A percentile compares a stretch with the other conserved stretches of the same genome.
Evolutionary conservation across 2,888 invertebrate species (phyloP).

Genomic region (Epinotia ramella): DNA sequence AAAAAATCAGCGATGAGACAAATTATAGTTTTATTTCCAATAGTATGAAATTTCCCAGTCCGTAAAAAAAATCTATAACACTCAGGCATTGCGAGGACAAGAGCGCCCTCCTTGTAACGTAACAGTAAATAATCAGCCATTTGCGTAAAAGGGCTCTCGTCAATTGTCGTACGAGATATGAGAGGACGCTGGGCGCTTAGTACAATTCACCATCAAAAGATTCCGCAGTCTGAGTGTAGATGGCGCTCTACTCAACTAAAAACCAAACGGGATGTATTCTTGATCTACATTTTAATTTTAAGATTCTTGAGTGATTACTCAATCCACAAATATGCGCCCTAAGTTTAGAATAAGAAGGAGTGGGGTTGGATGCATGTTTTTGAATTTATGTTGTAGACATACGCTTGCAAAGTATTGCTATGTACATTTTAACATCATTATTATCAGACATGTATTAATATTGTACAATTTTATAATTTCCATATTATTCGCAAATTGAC

Average conservation of each 20-base stretch:
- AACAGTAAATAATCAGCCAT: conserved; percentile 1
- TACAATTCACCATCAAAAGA: neutral
- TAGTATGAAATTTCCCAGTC: too few relatives aligned
- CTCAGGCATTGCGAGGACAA: neutral
- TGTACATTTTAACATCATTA: too few relatives aligned
- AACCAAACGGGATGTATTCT: neutral
- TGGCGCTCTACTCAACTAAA: conserved; percentile 31
- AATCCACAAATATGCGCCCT: too few relatives aligned
- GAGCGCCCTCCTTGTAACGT: conserved; percentile 19
- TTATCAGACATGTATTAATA: neutral
- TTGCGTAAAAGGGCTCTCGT: conserved; percentile 5
- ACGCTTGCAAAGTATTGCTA: too few relatives aligned
- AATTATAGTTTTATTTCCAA: neutral
- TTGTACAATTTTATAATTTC: neutral
- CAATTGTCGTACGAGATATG: neutral
- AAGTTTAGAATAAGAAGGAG: too few relatives aligned
- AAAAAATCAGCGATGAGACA: neutral
- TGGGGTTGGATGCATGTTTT: too few relatives aligned
- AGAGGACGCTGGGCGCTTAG: neutral
- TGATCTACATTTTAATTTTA: too few relatives aligned
- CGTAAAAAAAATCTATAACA: neutral
- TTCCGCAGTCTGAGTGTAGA: conserved; percentile 14
- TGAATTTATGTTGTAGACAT: too few relatives aligned
- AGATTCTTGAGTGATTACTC: too few relatives aligned
- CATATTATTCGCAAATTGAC: neutral